Conservation (phyloP, 92 coral and sea anemone species). For the Zoanthus sociatus region DNA sequence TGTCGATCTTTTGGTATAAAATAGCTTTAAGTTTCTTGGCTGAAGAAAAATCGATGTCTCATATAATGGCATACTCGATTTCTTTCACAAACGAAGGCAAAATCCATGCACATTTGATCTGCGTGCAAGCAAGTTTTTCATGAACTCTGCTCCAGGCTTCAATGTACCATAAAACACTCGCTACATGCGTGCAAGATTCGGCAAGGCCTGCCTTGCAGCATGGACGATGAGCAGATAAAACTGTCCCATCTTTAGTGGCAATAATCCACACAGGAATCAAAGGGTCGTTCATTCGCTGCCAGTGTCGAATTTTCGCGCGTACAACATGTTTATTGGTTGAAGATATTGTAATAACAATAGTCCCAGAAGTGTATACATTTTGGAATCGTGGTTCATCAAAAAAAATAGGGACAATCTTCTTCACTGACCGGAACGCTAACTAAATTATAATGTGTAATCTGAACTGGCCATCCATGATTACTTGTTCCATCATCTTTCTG, state of each 20-base stretch:
- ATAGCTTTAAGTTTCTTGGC: constrained; percentile 33
- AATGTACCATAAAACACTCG: constrained; percentile 43
- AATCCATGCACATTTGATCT: constrained; percentile 48
- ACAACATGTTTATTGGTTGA: constrained; percentile 49
- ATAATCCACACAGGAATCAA: constrained; percentile 43
- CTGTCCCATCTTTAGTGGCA: constrained; percentile 47
- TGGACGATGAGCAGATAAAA: constrained; percentile 37
- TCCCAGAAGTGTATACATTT: constrained; percentile 63
- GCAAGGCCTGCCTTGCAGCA: constrained; percentile 62
- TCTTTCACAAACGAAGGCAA: constrained; percentile 51
- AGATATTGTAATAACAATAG: constrained; percentile 53
- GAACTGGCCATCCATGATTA: constrained; percentile 59
- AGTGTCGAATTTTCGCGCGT: constrained; percentile 56
- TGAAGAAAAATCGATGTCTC: constrained; percentile 41
- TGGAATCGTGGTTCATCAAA: constrained; percentile 64
- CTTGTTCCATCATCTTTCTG: constrained; percentile 62
- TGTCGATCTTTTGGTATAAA: constrained; percentile 16
- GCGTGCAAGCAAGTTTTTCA: constrained; percentile 44
- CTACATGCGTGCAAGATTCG: constrained; percentile 50
- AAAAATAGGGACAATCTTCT: constrained; percentile 56
- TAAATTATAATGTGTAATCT: constrained; percentile 66
- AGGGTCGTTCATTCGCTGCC: constrained; percentile 63
- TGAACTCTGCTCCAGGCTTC: constrained; percentile 48
- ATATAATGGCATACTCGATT: constrained; percentile 12
- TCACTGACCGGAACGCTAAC: constrained; percentile 58